Percentiles rank a stretch among this genome's conserved stretches.
Evolutionary conservation across 2,888 invertebrate species (phyloP).

Genomic region (Lomographa bimaculata): DNA sequence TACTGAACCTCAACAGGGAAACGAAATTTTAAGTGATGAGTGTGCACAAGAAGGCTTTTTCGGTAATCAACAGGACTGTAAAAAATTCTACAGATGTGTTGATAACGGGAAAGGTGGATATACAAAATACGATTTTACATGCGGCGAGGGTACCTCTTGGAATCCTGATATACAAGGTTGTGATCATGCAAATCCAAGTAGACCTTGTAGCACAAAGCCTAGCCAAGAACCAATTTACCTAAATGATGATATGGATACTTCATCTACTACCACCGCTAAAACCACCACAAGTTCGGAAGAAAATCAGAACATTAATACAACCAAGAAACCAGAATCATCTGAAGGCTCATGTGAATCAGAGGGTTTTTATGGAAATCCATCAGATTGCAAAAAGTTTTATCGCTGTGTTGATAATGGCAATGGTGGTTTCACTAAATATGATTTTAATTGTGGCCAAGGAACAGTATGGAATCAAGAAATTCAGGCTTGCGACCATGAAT

Average conservation of each 20-base stretch:
- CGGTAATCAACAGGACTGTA: slow-evolving; percentile 81
- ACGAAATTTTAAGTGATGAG: slow-evolving; percentile 11
- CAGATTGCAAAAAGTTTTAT: slow-evolving; percentile 88
- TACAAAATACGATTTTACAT: slow-evolving; percentile 81
- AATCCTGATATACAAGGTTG: slow-evolving; percentile 77
- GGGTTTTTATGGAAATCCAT: slow-evolving; percentile 87
- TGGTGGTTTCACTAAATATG: slow-evolving; percentile 84
- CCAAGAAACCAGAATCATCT: slow-evolving; percentile 30
- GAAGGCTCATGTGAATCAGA: slow-evolving; percentile 74
- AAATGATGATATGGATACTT: slow-evolving; percentile 23
- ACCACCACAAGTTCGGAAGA: slow-evolving; percentile 10
- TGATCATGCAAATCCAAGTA: slow-evolving; percentile 60
- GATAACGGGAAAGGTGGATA: slow-evolving; percentile 68
- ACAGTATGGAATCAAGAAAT: slow-evolving; percentile 86
- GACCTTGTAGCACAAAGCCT: slow-evolving; percentile 11
- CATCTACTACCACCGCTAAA: slow-evolving; percentile 12
- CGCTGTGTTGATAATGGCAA: slow-evolving; percentile 86
- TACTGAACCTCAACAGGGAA: slow-evolving; percentile 10
- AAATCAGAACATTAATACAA: slow-evolving; percentile 22
- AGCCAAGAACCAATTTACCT: slow-evolving; percentile 18
- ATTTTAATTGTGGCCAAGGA: slow-evolving; percentile 88
- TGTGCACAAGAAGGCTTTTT: slow-evolving; percentile 78
- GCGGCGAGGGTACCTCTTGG: slow-evolving; percentile 85
- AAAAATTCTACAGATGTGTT: slow-evolving; percentile 88
- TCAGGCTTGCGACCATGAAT: slow-evolving; percentile 81